Percentiles rank a stretch among this genome's conserved stretches.
Conservation (phyloP, 2,797 vertebrate species). For the Siniperca obscura region DNA sequence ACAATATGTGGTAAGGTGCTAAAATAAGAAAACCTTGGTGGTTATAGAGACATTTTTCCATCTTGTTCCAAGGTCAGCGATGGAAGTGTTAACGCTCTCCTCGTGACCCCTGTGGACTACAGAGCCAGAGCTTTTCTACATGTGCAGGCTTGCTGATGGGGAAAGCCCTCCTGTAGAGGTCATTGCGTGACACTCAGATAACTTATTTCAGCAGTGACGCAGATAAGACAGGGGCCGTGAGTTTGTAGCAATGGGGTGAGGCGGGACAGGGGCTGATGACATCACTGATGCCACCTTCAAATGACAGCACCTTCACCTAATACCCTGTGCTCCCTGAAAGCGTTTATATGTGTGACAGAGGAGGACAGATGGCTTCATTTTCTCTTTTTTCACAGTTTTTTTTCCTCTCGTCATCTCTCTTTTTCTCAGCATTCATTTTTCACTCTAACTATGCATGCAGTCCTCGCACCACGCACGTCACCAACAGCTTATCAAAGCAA, state of each 20-base stretch:
- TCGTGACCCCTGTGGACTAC: neutral
- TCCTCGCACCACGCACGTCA: constrained; percentile 67
- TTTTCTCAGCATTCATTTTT: constrained; percentile 38
- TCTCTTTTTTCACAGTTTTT: neutral
- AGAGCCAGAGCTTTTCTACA: constrained; percentile 1
- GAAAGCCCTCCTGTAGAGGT: constrained; percentile 44
- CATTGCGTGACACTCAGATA: constrained; percentile 23
- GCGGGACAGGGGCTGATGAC: constrained; percentile 32
- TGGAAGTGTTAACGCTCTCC: constrained; percentile 9
- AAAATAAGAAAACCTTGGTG: neutral
- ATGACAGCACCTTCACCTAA: constrained; percentile 57
- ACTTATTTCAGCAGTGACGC: constrained; percentile 59
- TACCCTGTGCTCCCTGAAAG: constrained; percentile 46
- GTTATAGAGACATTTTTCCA: neutral
- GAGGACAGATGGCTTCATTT: constrained; percentile 34
- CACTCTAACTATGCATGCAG: constrained; percentile 47
- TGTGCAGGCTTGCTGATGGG: constrained; percentile 27
- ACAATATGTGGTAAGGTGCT: too few species aligned
- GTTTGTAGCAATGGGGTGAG: constrained; percentile 11
- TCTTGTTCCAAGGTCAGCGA: neutral
- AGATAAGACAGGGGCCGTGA: constrained; percentile 8
- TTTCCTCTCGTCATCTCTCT: constrained; percentile 12
- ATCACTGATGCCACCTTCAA: constrained; percentile 45
- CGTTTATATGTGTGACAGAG: constrained; percentile 18
- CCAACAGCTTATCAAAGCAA: constrained; percentile 79